These are phyloP conservation scores for Crotalus tigris DNA, from an alignment of 2,113 vertebrate genomes.

Conservation along the genomic window DNA sequence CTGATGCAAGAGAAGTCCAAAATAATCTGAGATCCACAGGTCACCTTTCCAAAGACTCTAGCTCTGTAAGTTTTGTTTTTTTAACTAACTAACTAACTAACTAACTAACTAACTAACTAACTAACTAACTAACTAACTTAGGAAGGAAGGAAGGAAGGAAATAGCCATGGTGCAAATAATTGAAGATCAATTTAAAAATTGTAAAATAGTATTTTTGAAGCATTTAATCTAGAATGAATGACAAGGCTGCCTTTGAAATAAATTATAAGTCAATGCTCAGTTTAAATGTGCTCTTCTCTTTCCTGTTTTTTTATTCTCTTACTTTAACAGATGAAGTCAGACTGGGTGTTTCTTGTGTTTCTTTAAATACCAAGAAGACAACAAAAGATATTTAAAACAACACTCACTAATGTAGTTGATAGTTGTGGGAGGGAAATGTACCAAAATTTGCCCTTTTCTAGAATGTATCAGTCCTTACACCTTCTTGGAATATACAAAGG, in stretches of 20 bases:
- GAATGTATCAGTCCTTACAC: conserved; percentile 24
- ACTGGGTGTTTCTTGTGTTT: conserved; percentile 32
- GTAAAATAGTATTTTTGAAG: conserved; percentile 13
- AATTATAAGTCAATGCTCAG: neutral
- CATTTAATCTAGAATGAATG: conserved; percentile 10
- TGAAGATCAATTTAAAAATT: neutral
- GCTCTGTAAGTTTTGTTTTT: neutral
- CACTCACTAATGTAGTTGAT: conserved; percentile 12
- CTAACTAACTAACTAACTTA: conserved; percentile 26
- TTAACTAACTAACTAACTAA: conserved; percentile 24
- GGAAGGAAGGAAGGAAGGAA: neutral
- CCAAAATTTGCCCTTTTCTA: conserved; percentile 36
- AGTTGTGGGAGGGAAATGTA: conserved; percentile 24
- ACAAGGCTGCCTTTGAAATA: neutral
- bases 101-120: conserved; percentile 30
- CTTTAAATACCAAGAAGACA: conserved; percentile 48
- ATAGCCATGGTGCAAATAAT: neutral
- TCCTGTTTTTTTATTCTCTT: conserved; percentile 14
- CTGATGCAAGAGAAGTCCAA: neutral
- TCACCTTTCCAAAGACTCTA: neutral
- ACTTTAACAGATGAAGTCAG: conserved; percentile 33
- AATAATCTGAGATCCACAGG: neutral
- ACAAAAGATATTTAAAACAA: conserved; percentile 48
- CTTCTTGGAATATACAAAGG: conserved; percentile 45
- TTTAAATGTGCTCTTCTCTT: conserved; percentile 7